A percentile compares a stretch with the other conserved stretches of the same genome.
phyloP scores from a whole-genome alignment of 2,888 invertebrate genomes.

The Orchesellides sinensis region DNA sequence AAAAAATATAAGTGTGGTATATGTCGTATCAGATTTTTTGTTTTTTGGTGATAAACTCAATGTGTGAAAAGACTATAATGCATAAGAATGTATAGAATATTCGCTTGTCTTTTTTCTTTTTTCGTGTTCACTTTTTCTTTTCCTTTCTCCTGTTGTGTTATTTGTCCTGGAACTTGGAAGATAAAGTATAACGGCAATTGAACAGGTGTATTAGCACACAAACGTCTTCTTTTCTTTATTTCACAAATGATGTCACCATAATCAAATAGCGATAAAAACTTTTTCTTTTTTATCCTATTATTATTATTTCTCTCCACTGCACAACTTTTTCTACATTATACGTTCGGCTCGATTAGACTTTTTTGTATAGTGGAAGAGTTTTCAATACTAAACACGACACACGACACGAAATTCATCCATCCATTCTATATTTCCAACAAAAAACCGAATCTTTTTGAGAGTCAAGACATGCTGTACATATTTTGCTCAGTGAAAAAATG shows the following conservation, averaged over 20 bases:
- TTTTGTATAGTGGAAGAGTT: conserved; percentile 8
- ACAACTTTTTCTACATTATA: conserved; percentile 47
- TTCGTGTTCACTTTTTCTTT: conserved; percentile 12
- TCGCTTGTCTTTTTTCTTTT: conserved; percentile 27
- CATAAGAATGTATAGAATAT: no score
- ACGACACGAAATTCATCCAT: conserved; percentile 57
- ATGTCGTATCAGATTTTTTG: conserved; percentile 36
- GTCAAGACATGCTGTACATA: conserved; percentile 13
- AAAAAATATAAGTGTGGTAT: not conserved
- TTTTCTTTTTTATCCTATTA: not conserved
- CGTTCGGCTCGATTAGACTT: conserved; percentile 11
- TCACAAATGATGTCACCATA: conserved; percentile 44
- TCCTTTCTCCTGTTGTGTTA: conserved; percentile 13
- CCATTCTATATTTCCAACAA: conserved; percentile 44
- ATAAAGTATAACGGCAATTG: conserved; percentile 20
- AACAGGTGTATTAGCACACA: conserved; percentile 56
- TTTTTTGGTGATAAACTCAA: not conserved
- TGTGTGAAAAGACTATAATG: no score
- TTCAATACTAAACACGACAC: conserved; percentile 22
- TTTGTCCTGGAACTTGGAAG: conserved; percentile 6
- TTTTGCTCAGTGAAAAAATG: conserved; percentile 21
- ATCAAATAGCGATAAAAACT: conserved; percentile 36
- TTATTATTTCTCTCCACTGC: conserved; percentile 25
- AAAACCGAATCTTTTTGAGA: conserved; percentile 47
- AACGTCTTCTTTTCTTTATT: conserved; percentile 6